phyloP scores from a whole-genome alignment of 2,888 invertebrate species.

The Agrochola macilenta region DNA sequence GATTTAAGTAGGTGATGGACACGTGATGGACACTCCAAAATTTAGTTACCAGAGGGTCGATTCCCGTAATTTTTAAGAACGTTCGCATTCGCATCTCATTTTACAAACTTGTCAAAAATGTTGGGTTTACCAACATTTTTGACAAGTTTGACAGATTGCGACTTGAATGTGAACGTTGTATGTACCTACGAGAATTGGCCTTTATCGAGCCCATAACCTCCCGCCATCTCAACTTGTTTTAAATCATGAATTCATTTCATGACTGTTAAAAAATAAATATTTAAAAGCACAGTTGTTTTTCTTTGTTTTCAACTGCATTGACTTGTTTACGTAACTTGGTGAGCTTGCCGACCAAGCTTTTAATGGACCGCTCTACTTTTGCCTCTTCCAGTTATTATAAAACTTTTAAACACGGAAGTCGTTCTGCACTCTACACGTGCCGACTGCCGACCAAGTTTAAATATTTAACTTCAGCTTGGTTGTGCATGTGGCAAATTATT shows the following conservation, averaged over 20 bases:
- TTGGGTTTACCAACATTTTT: too few species aligned
- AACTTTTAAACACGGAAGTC: conserved; percentile 40
- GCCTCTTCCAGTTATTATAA: conserved; percentile 43
- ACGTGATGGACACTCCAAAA: background rate
- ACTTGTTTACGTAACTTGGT: conserved; percentile 19
- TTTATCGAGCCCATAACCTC: too few species aligned
- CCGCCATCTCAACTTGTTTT: background rate
- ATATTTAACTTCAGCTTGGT: conserved; percentile 34
- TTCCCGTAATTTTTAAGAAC: too few species aligned
- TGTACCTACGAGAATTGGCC: too few species aligned
- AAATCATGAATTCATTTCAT: background rate
- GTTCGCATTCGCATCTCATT: too few species aligned
- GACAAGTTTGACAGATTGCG: too few species aligned
- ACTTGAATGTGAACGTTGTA: too few species aligned
- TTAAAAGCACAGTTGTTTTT: background rate
- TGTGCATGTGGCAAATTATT: background rate
- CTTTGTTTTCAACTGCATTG: conserved; percentile 1
- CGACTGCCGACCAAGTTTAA: conserved; percentile 12
- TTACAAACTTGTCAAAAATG: too few species aligned
- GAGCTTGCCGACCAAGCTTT: conserved; percentile 36
- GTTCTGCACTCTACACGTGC: conserved; percentile 16
- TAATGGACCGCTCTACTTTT: conserved; percentile 40
- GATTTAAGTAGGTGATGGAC: background rate
- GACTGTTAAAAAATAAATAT: background rate
- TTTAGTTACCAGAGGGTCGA: background rate